Evolutionary conservation across 2,797 vertebrate species (phyloP).

Genomic region (Diglossa cyanea): DNA sequence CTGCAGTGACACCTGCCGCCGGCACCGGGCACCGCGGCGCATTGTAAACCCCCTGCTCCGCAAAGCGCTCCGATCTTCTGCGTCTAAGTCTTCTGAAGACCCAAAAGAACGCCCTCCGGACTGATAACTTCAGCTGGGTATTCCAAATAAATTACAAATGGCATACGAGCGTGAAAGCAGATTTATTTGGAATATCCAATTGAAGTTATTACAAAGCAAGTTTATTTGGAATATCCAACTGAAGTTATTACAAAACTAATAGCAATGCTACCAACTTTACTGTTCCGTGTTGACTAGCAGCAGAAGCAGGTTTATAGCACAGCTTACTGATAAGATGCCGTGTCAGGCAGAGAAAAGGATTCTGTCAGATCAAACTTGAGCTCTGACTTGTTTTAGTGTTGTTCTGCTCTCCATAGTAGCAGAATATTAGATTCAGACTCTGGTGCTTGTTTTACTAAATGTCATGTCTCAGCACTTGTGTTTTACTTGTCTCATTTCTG

Average conservation of each 20-base stretch:
- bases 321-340: rapidly evolving
- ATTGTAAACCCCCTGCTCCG: rapidly evolving
- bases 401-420: neutral
- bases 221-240: no score
- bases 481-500: constrained; percentile 23
- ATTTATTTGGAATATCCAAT: no score
- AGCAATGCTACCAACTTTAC: neutral
- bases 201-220: no score
- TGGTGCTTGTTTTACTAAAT: neutral
- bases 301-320: neutral
- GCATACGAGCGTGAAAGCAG: no score
- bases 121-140: neutral
- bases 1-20: constrained; percentile 50
- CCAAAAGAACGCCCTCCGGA: neutral
- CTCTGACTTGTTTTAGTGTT: neutral
- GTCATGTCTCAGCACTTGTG: neutral
- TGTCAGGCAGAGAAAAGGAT: neutral
- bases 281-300: neutral
- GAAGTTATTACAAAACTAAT: neutral
- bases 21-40: neutral
- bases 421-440: neutral
- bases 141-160: neutral
- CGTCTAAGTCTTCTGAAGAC: rapidly evolving
- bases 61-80: rapidly evolving
- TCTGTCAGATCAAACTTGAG: neutral